These are phyloP conservation scores for Harpegnathos saltator DNA, from an alignment of 1,140 invertebrate species.

Conservation along the genomic window DNA sequence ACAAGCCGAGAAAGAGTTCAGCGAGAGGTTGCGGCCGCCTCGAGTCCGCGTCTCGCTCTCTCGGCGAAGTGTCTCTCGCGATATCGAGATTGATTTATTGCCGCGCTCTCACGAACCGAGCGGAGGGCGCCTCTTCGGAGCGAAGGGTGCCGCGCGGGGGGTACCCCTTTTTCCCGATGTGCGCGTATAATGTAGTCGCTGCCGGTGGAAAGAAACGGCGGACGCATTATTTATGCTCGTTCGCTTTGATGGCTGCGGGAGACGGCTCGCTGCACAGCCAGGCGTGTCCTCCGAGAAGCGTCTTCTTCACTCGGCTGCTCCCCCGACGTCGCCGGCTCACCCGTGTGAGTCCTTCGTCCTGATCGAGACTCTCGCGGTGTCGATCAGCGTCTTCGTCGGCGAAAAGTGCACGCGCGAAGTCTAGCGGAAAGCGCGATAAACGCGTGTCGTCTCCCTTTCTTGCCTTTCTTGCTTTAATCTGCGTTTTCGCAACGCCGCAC, in stretches of 20 bases:
- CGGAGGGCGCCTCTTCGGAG: neutral
- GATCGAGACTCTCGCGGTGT: neutral
- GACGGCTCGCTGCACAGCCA: conserved; percentile 33
- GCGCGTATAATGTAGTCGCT: conserved; percentile 44
- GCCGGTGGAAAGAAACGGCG: conserved; percentile 51
- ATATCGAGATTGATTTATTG: conserved; percentile 66
- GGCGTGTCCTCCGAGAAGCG: conserved; percentile 3
- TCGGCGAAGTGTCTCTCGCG: conserved; percentile 13
- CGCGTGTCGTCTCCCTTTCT: too few relatives aligned
- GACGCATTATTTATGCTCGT: conserved; percentile 70
- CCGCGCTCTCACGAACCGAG: conserved; percentile 15
- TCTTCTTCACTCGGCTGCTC: neutral
- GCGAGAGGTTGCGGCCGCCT: too few relatives aligned
- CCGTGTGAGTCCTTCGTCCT: neutral
- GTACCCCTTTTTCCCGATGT: conserved; percentile 6
- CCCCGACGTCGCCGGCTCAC: neutral
- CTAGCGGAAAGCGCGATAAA: conserved; percentile 45
- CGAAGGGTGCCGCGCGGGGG: neutral
- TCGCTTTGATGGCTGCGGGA: conserved; percentile 64
- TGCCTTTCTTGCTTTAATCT: neutral
- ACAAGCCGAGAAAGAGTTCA: too few relatives aligned
- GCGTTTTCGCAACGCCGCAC: too few relatives aligned
- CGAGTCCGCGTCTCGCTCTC: too few relatives aligned
- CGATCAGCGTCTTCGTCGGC: neutral
- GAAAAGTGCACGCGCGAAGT: conserved; percentile 30